Conservation (phyloP, 2,113 vertebrate species). For the Nycticebus coucang region DNA sequence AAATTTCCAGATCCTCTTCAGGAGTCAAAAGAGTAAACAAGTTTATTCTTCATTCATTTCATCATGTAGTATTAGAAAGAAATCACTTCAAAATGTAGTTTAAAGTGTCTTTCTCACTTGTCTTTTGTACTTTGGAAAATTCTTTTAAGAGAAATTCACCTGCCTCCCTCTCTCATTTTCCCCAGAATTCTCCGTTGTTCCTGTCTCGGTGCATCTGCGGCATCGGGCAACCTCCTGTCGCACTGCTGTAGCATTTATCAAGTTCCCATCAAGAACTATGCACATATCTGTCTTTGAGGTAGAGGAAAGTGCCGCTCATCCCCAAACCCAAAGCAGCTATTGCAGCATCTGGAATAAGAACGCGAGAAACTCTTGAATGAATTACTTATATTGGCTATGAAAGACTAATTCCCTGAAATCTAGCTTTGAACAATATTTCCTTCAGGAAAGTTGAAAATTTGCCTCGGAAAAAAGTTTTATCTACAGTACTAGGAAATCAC, state of each 20-base stretch:
- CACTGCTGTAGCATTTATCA: not conserved
- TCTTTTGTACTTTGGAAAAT: not conserved
- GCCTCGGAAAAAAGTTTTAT: not conserved
- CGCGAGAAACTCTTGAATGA: not conserved
- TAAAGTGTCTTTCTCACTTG: not conserved
- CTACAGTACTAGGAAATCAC: not conserved
- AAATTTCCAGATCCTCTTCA: not conserved
- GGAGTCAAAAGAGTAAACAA: not conserved
- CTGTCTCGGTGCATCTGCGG: not conserved
- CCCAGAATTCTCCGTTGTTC: not conserved
- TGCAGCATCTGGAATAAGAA: not conserved
- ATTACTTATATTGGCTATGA: not conserved
- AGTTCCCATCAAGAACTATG: not conserved
- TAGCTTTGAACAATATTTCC: not conserved
- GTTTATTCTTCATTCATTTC: not conserved
- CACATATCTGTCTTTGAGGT: not conserved
- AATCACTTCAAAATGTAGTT: not conserved
- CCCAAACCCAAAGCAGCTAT: not conserved
- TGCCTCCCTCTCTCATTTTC: not conserved
- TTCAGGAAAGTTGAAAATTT: not conserved
- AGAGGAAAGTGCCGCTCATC: not conserved
- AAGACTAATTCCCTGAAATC: not conserved
- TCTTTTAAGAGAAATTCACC: not conserved
- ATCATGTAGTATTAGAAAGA: not conserved
- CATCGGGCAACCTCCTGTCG: not conserved